Percentiles rank a stretch among this genome's conserved stretches.
phyloP scores from a whole-genome alignment of 92 coral and sea anemone species.

The Palythoa grandis region DNA sequence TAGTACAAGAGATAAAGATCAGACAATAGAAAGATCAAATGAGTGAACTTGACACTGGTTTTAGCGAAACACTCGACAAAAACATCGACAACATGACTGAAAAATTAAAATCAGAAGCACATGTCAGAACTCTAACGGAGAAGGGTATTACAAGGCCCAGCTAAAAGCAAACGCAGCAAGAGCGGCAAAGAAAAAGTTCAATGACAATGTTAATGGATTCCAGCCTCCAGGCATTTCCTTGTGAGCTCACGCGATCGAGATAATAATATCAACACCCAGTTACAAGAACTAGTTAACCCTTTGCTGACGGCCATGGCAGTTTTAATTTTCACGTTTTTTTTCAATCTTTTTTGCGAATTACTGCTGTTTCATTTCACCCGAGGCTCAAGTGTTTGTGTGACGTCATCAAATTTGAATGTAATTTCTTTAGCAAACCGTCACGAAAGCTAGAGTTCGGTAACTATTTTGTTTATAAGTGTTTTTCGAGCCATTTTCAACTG shows the following conservation, averaged over 20 bases:
- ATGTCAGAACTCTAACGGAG: conserved; percentile 60
- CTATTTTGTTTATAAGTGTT: too few species aligned
- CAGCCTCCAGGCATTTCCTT: neutral
- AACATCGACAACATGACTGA: neutral
- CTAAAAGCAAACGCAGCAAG: conserved; percentile 49
- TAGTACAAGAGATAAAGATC: neutral
- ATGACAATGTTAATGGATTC: conserved; percentile 18
- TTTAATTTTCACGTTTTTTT: too few species aligned
- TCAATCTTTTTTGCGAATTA: too few species aligned
- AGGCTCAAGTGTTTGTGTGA: too few species aligned
- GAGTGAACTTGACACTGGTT: conserved; percentile 32
- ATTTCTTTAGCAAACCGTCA: too few species aligned
- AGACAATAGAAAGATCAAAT: neutral
- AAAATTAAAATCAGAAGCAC: conserved; percentile 42
- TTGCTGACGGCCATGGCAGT: too few species aligned
- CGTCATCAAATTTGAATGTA: too few species aligned
- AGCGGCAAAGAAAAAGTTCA: conserved; percentile 46
- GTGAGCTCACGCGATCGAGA: conserved; percentile 10
- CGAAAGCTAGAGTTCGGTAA: too few species aligned
- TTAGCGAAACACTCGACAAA: conserved; percentile 34
- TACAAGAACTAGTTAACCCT: neutral
- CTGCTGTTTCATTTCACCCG: too few species aligned
- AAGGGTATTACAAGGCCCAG: conserved; percentile 52
- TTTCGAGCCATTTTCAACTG: too few species aligned
- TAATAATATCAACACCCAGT: neutral